phyloP scores from a whole-genome alignment of 2,797 vertebrate genomes.

The Squalus acanthias region DNA sequence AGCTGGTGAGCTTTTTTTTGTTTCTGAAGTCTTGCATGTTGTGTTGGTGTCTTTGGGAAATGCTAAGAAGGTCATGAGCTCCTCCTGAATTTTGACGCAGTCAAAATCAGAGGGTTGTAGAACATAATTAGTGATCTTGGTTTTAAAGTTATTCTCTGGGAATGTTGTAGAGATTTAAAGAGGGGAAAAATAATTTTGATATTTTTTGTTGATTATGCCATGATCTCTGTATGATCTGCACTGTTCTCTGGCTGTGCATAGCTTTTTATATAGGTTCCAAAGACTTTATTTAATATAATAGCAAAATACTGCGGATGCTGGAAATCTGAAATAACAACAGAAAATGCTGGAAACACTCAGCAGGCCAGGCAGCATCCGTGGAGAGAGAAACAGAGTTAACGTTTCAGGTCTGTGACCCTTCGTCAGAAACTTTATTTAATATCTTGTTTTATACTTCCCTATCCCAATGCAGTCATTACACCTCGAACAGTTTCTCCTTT shows the following conservation, averaged over 20 bases:
- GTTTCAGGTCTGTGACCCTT: no score
- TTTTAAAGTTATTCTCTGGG: neutral
- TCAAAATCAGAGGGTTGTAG: neutral
- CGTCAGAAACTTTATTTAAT: neutral
- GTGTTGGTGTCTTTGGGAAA: neutral
- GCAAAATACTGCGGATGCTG: no score
- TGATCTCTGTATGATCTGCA: neutral
- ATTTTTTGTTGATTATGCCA: neutral
- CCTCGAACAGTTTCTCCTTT: neutral
- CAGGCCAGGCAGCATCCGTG: no score
- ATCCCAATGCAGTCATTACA: neutral
- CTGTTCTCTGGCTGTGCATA: neutral
- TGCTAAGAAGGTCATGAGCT: neutral
- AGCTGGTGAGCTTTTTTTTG: no score
- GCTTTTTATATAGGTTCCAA: neutral
- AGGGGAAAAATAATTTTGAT: neutral
- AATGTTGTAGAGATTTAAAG: neutral
- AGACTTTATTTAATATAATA: neutral
- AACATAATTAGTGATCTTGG: neutral
- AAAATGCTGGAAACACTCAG: no score
- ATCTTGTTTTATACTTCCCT: neutral
- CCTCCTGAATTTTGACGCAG: neutral
- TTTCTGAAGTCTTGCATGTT: neutral
- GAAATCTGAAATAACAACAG: no score
- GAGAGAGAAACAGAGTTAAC: no score